A percentile compares a stretch with the other conserved stretches of the same genome.
Evolutionary conservation across 2,888 invertebrate species (phyloP).

Genomic region (Opisthograptis luteolata): DNA sequence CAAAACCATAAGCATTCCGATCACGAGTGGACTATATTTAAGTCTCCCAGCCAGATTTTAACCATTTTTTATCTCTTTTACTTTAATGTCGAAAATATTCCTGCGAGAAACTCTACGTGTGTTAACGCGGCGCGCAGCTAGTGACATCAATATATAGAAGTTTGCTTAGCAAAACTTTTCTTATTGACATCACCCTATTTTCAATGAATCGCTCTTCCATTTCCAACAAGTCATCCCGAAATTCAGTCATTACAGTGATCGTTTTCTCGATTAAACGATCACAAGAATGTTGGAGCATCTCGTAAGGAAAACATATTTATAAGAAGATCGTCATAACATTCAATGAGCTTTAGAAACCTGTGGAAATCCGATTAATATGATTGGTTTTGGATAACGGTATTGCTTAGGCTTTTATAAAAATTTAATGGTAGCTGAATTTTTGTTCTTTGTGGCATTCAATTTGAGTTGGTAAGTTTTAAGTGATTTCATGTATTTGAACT

Average conservation of each 20-base stretch:
- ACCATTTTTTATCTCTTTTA: no score
- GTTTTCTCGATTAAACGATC: constrained; percentile 14
- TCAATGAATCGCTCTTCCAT: constrained; percentile 4
- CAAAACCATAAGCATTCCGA: no score
- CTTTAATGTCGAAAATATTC: no score
- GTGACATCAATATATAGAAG: no score
- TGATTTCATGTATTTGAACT: no score
- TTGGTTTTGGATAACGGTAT: constrained; percentile 24
- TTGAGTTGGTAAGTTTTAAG: no score
- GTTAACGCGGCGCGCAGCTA: no score
- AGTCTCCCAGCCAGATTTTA: no score
- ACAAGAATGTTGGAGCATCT: constrained; percentile 1
- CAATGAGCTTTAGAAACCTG: constrained; percentile 13
- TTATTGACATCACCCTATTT: no score
- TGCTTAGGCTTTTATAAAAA: constrained; percentile 3
- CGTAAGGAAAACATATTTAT: constrained; percentile 21
- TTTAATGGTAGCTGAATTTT: background rate
- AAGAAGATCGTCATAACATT: constrained; percentile 7
- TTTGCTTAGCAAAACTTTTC: no score
- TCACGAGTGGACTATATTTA: no score
- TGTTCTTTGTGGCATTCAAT: background rate
- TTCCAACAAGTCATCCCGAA: background rate
- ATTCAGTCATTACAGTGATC: background rate
- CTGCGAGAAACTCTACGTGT: no score
- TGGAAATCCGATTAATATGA: constrained; percentile 23